Conservation (phyloP, 2,888 invertebrate species). For the Agrotis clavis region DNA sequence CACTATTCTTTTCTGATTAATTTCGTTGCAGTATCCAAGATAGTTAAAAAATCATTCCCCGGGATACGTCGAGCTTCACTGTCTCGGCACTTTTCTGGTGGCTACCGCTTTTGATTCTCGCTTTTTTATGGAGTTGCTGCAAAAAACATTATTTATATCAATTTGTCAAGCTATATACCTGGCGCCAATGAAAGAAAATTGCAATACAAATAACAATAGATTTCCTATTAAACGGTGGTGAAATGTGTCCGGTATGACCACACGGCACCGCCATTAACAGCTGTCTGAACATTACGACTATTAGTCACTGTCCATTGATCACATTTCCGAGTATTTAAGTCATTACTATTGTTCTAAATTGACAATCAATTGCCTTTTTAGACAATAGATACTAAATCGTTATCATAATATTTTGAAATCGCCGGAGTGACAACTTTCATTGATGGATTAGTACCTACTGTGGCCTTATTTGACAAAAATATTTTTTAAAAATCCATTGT, state of each 20-base stretch:
- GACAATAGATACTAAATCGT: conserved; percentile 35
- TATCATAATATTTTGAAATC: conserved; percentile 43
- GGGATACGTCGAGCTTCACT: too few species aligned
- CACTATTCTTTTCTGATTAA: too few species aligned
- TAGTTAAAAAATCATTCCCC: too few species aligned
- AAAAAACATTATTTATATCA: background rate
- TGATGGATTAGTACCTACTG: background rate
- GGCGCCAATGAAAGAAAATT: background rate
- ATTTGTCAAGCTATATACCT: conserved; percentile 5
- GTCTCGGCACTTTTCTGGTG: too few species aligned
- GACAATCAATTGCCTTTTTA: conserved; percentile 46
- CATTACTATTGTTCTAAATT: conserved; percentile 49
- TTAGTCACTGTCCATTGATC: conserved; percentile 25
- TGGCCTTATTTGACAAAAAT: background rate
- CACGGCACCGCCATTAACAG: conserved; percentile 23
- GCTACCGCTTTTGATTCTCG: too few species aligned
- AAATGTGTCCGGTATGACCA: conserved; percentile 32
- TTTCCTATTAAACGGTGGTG: conserved; percentile 32
- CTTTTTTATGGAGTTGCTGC: too few species aligned
- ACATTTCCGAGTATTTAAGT: conserved; percentile 50
- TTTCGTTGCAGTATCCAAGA: too few species aligned
- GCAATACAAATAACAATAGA: conserved; percentile 37
- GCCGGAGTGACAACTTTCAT: conserved; percentile 21
- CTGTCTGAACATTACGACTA: background rate
- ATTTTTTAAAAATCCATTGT: background rate